Conservation (phyloP, 2,113 vertebrate genomes). For the Cyanoderma ruficeps region DNA sequence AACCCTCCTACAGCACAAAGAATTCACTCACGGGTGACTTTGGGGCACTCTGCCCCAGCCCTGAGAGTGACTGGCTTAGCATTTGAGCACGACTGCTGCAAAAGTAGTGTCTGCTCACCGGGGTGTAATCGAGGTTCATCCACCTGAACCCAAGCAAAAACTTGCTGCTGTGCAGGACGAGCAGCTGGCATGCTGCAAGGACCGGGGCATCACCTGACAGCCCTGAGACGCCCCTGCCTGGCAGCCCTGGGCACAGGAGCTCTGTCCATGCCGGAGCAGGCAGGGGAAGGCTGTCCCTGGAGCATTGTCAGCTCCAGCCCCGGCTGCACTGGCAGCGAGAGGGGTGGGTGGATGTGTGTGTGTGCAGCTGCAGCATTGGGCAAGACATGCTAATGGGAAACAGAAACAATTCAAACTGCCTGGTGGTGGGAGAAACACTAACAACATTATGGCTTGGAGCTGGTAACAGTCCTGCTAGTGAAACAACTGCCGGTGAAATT, state of each 20-base stretch:
- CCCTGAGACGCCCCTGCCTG: background rate
- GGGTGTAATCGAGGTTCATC: background rate
- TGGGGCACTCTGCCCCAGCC: background rate
- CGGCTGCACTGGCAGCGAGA: background rate
- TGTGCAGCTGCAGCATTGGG: background rate
- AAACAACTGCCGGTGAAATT: conserved; percentile 2
- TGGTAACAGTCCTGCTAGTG: background rate
- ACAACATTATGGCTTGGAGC: background rate
- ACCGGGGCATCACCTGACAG: rapidly evolving
- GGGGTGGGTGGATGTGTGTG: background rate
- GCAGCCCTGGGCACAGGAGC: rapidly evolving
- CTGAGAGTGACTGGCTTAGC: background rate
- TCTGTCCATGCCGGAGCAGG: background rate
- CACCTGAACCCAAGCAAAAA: background rate
- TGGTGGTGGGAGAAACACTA: background rate
- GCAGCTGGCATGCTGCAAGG: rapidly evolving
- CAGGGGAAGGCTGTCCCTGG: background rate
- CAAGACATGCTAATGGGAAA: conserved; percentile 50
- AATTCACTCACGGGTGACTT: background rate
- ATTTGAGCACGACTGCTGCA: background rate
- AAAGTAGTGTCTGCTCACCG: background rate
- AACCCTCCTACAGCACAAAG: background rate
- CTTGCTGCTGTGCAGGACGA: background rate
- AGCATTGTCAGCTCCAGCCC: background rate
- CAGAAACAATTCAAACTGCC: conserved; percentile 21